A percentile compares a stretch with the other conserved stretches of the same genome.
Evolutionary conservation across 1,140 invertebrate species (phyloP).

Genomic region (Propsilocerus akamusi): DNA sequence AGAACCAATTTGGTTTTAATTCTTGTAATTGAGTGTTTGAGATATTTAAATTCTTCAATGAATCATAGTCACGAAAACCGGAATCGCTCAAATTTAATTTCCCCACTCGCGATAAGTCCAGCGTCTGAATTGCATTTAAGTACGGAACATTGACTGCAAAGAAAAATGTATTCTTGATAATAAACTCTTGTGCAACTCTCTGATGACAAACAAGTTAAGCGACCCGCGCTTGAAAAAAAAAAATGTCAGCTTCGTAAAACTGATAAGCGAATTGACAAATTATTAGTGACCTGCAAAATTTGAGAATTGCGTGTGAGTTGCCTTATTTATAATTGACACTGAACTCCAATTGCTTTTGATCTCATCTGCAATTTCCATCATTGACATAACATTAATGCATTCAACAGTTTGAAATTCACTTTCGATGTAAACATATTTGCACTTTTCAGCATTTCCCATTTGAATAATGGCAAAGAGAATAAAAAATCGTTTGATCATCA

Average conservation of each 20-base stretch:
- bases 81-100: background rate
- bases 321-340: background rate
- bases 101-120: background rate
- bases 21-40: background rate
- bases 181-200: background rate
- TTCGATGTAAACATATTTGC: background rate
- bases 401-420: background rate
- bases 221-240: too few relatives aligned
- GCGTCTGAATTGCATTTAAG: background rate
- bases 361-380: background rate
- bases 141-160: background rate
- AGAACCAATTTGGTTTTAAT: background rate
- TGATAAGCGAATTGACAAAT: background rate
- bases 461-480: background rate
- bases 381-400: background rate
- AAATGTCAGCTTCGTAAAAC: too few relatives aligned
- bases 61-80: background rate
- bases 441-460: background rate
- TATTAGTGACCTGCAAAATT: background rate
- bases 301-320: background rate
- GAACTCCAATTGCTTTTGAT: background rate
- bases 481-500: background rate
- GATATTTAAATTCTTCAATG: background rate
- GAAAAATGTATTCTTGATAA: background rate
- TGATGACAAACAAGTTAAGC: background rate